phyloP scores from a whole-genome alignment of 2,888 invertebrate species.

The Xanthia togata region DNA sequence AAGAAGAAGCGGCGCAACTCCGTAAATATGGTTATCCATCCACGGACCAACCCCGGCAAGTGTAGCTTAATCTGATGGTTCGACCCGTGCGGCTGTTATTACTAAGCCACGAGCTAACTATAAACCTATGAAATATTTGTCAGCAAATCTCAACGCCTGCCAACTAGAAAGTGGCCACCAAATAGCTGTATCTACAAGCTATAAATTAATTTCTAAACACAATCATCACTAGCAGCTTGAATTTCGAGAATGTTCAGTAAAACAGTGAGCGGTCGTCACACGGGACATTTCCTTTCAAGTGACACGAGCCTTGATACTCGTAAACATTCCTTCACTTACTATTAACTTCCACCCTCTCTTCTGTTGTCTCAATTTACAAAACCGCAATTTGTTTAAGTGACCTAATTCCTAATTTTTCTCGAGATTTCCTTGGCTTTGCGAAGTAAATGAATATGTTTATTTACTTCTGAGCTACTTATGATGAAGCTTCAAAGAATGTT shows the following conservation, averaged over 20 bases:
- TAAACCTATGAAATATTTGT: neutral
- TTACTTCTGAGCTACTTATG: slow-evolving; percentile 34
- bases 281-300: neutral
- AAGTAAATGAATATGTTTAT: slow-evolving; percentile 50
- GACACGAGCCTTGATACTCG: neutral
- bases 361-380: neutral
- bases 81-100: no score
- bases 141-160: neutral
- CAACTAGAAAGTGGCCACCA: neutral
- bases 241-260: neutral
- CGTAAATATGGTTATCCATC: no score
- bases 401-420: slow-evolving; percentile 69
- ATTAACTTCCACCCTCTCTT: neutral
- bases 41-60: no score
- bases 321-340: neutral
- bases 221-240: neutral
- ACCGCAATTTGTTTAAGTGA: neutral
- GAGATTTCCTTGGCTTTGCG: slow-evolving; percentile 61
- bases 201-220: neutral
- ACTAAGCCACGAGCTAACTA: no score
- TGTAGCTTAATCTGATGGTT: no score
- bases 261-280: neutral
- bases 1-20: no score
- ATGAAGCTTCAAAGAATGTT: slow-evolving; percentile 9
- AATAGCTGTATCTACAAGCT: neutral